Evolutionary conservation across 2,888 invertebrate species (phyloP).

Genomic region (Tetropium fuscum): DNA sequence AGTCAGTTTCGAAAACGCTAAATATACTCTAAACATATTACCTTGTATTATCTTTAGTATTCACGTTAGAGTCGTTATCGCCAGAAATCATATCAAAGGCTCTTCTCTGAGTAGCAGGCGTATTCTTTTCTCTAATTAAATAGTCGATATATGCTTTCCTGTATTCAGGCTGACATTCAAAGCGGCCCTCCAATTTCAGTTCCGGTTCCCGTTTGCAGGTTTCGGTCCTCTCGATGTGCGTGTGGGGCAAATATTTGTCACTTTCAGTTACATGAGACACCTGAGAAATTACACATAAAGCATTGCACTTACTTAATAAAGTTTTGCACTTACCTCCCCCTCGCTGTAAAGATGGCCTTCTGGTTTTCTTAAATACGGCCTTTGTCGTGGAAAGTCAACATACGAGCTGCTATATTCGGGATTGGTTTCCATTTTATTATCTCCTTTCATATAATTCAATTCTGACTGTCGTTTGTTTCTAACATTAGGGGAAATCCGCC

Average conservation of each 20-base stretch:
- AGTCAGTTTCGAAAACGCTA: no score
- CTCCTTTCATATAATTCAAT: constrained; percentile 46
- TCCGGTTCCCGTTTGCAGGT: constrained; percentile 48
- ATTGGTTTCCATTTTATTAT: constrained; percentile 50
- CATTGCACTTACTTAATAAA: not conserved
- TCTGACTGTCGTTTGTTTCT: constrained; percentile 39
- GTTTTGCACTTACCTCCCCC: constrained; percentile 53
- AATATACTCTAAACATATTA: no score
- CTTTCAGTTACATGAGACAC: constrained; percentile 54
- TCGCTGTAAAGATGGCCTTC: constrained; percentile 51
- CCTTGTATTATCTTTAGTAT: not conserved
- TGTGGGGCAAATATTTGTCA: constrained; percentile 49
- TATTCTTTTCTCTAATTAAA: constrained; percentile 60
- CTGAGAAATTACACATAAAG: constrained; percentile 36
- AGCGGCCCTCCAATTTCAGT: constrained; percentile 56
- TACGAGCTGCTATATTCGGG: constrained; percentile 60
- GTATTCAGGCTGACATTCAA: constrained; percentile 67
- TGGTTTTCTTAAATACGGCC: constrained; percentile 64
- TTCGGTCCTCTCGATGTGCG: constrained; percentile 28
- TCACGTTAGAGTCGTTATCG: no score
- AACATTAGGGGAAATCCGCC: constrained; percentile 35
- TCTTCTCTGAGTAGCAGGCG: constrained; percentile 28
- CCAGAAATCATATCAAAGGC: constrained; percentile 31
- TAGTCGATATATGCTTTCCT: constrained; percentile 65
- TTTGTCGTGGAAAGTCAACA: constrained; percentile 64